Percentiles rank a stretch among this genome's conserved stretches.
Evolutionary conservation across 2,113 vertebrate species (phyloP).

Genomic region (Ctenomys sociabilis): DNA sequence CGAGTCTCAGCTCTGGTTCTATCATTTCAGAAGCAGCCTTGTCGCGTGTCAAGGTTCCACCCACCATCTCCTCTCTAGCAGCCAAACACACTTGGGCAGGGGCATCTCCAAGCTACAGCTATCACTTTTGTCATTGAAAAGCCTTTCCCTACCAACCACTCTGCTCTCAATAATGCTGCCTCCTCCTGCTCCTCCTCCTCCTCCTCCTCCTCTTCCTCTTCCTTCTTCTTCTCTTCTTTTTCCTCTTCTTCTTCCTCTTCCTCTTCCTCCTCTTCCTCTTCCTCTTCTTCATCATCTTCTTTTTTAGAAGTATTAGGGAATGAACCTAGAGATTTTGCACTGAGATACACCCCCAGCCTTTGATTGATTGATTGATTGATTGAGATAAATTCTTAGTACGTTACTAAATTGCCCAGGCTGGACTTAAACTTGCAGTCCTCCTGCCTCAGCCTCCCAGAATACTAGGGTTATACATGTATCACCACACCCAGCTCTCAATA

Average conservation of each 20-base stretch:
- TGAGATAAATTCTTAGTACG: not conserved
- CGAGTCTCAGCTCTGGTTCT: not conserved
- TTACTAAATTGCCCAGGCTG: not conserved
- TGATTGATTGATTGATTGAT: not conserved
- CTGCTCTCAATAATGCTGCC: not conserved
- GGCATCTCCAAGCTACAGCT: not conserved
- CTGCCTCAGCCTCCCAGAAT: not conserved
- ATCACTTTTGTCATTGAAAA: fast-evolving
- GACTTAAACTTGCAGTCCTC: not conserved
- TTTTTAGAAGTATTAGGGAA: not conserved
- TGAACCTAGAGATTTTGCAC: not conserved
- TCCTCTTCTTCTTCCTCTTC: not conserved
- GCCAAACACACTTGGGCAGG: not conserved
- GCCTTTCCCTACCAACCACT: not conserved
- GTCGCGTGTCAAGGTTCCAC: not conserved
- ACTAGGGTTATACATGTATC: not conserved
- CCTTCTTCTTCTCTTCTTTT: not conserved
- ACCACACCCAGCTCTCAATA: not conserved
- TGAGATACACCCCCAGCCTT: not conserved
- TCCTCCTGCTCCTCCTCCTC: too few relatives aligned
- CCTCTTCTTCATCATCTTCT: not conserved
- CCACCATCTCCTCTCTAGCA: not conserved
- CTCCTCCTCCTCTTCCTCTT: not conserved
- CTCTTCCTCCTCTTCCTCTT: too few relatives aligned
- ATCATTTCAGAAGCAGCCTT: not conserved